Percentiles rank a stretch among this genome's conserved stretches.
Evolutionary conservation across 37 sponge, comb jelly and placozoan genomes (phyloP).

Genomic region (Cladorhizidae sp.): DNA sequence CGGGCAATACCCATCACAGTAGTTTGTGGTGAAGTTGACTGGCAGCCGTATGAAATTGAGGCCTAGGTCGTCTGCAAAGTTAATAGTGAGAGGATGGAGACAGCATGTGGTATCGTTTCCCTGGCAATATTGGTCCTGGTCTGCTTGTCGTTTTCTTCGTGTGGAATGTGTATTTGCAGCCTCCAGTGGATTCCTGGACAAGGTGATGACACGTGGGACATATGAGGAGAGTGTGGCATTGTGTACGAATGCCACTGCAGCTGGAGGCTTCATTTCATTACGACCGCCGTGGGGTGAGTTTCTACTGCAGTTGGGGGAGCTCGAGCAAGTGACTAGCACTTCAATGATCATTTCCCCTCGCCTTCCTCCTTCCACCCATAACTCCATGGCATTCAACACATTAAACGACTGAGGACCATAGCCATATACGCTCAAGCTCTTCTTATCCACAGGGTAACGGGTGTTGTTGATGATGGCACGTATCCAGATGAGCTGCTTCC

Average conservation of each 20-base stretch:
- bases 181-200: constrained; percentile 43
- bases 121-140: constrained; percentile 20
- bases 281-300: too few relatives aligned
- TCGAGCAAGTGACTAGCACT: constrained; percentile 36
- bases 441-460: constrained; percentile 7
- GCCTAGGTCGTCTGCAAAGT: constrained; percentile 51
- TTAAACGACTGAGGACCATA: constrained; percentile 39
- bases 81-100: constrained; percentile 38
- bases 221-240: background rate
- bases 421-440: background rate
- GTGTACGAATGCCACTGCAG: constrained; percentile 14
- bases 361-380: constrained; percentile 29
- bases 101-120: constrained; percentile 53
- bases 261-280: background rate
- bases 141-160: background rate
- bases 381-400: constrained; percentile 3
- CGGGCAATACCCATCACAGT: constrained; percentile 66
- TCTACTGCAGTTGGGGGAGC: constrained; percentile 28
- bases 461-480: constrained; percentile 6
- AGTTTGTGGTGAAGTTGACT: constrained; percentile 25
- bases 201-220: constrained; percentile 22
- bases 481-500: constrained; percentile 26
- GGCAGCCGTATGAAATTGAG: constrained; percentile 34
- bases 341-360: constrained; percentile 27
- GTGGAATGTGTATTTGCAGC: background rate